These are phyloP conservation scores for Hydrolagus affinis DNA, from an alignment of 2,113 vertebrate species.

Conservation along the genomic window DNA sequence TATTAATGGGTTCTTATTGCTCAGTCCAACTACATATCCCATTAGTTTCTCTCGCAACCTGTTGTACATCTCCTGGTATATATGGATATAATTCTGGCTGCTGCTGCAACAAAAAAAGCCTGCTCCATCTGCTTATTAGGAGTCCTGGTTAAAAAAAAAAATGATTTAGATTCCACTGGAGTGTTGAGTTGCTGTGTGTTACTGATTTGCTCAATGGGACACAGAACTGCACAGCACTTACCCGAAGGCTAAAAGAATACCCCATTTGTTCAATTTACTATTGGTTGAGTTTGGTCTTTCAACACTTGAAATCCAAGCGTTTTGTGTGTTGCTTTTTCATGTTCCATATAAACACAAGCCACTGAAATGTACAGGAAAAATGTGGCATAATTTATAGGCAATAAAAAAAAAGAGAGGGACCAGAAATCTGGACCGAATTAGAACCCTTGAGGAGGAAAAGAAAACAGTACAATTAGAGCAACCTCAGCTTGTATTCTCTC, in stretches of 20 bases:
- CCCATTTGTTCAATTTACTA: background rate
- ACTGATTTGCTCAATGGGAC: constrained; percentile 8
- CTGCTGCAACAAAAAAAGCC: too few species aligned
- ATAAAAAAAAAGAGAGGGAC: background rate
- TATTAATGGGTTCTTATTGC: too few species aligned
- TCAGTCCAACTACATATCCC: too few species aligned
- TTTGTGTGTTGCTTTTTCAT: background rate
- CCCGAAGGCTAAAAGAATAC: background rate
- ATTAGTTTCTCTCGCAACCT: too few species aligned
- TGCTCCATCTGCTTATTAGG: background rate
- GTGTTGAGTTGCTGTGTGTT: background rate
- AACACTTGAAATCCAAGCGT: background rate
- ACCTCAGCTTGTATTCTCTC: background rate
- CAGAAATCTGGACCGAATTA: constrained; percentile 12
- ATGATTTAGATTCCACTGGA: background rate
- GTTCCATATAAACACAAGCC: background rate
- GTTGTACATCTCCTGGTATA: too few species aligned
- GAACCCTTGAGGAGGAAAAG: background rate
- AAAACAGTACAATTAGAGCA: background rate
- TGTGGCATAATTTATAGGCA: constrained; percentile 12
- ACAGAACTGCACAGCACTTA: background rate
- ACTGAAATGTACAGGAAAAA: background rate
- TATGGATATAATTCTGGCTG: too few species aligned
- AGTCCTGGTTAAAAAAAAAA: background rate
- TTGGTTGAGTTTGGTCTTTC: constrained; percentile 11